Base-by-base conservation (phyloP, 2,888 invertebrate genomes). In the Galerucella calmariensis region DNA sequence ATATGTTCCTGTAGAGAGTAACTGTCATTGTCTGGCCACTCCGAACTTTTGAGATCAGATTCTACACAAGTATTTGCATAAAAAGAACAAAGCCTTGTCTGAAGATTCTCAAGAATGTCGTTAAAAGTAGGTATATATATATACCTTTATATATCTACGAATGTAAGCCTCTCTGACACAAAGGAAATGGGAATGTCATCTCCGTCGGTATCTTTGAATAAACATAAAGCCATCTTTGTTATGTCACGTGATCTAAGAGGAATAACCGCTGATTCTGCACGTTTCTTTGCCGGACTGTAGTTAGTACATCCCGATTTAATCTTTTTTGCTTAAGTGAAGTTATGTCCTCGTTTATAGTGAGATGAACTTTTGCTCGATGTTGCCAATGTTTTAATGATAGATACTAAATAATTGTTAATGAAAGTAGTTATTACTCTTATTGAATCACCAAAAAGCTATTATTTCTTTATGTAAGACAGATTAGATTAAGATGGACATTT, bases 201-300 rank as follows among this genome's bases (percentile, higher is more conserved):
- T 41, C 63, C n/a, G 20, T 62, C 62, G 16, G 41, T 62, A 35
- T 14, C 41, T 62, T 62, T 14, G 9, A 35, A 9, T 41, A 14
- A 41, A 8, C 20, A 65, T 65, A 46, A 65, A 65, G 63, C 63
- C 63, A 65, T 65, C 63, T 46, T 65, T 16, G 63, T 65, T 20
- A 20, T 46, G 63, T 74, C 74, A 71, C 68, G 74, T 68, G 71
- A 48, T 51, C 53, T 68, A 51, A 65, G 69, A 75, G 71, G 68
- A 71, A 75, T 72, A 75, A 75, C 71, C 71, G 68, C 68, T 46
- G 58, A 65, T 75, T 65, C 48, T 68, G 71, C 71, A 75, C 62
- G 72, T 61, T 75, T 68, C 74, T 75, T 75, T 72, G 71, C 62
- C 53, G 53, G 35, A 62, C 51, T 68, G 69, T 65, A 58, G 63